phyloP scores from a whole-genome alignment of 1,140 invertebrate species.

The Penaeus chinensis region DNA sequence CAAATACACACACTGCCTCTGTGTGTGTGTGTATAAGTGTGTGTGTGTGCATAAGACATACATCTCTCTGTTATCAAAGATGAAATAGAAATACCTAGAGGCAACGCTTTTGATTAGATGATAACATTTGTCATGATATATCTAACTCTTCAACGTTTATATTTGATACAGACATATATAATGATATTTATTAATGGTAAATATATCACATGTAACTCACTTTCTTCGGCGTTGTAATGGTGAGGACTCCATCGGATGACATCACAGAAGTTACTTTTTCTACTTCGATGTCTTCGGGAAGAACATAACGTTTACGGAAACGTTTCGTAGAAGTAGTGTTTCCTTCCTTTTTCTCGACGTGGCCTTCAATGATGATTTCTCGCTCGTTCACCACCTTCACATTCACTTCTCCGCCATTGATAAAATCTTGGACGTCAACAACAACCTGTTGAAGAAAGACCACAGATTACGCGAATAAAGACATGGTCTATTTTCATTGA shows the following conservation, averaged over 20 bases:
- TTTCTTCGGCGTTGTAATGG: slow-evolving; percentile 76
- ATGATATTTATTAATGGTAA: too few relatives aligned
- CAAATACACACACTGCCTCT: too few relatives aligned
- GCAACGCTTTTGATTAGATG: too few relatives aligned
- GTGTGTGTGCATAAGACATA: too few relatives aligned
- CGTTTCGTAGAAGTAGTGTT: slow-evolving; percentile 71
- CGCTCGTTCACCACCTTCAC: slow-evolving; percentile 37
- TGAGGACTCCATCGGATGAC: slow-evolving; percentile 71
- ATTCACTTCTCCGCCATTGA: slow-evolving; percentile 29
- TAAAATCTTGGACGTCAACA: slow-evolving; percentile 42
- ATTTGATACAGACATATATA: too few relatives aligned
- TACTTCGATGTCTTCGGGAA: slow-evolving; percentile 74
- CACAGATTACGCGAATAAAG: background rate
- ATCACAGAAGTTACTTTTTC: slow-evolving; percentile 77
- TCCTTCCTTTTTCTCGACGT: slow-evolving; percentile 17
- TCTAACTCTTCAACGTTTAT: too few relatives aligned
- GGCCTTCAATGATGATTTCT: slow-evolving; percentile 15
- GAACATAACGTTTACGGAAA: slow-evolving; percentile 78
- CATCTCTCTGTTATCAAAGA: too few relatives aligned
- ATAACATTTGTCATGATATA: too few relatives aligned
- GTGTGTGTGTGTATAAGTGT: too few relatives aligned
- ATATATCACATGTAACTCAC: background rate
- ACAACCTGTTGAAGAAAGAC: background rate
- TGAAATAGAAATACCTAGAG: too few relatives aligned
- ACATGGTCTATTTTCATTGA: too few relatives aligned